Conservation (phyloP, 2,888 invertebrate genomes). For the Cenopis cana region DNA sequence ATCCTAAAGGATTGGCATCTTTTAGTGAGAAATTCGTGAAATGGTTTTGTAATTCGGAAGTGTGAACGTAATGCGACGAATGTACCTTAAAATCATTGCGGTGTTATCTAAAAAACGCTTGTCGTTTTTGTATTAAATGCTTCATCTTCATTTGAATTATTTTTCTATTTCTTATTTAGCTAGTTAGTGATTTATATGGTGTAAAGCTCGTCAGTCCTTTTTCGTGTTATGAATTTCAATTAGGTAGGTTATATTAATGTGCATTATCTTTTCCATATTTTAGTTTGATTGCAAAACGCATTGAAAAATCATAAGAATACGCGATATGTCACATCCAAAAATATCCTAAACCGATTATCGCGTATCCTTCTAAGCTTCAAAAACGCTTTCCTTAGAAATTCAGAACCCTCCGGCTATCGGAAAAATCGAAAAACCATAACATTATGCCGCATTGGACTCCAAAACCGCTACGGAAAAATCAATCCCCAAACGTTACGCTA, state of each 20-base stretch:
- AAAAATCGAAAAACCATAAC: constrained; percentile 50
- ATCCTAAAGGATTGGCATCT: background rate
- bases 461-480: constrained; percentile 69
- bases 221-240: too few relatives aligned
- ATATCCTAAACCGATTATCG: background rate
- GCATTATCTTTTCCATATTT: background rate
- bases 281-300: background rate
- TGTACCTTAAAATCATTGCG: too few relatives aligned
- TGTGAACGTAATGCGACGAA: background rate
- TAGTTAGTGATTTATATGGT: too few relatives aligned
- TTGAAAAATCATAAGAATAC: background rate
- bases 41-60: background rate
- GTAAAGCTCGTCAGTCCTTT: too few relatives aligned
- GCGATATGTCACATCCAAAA: constrained; percentile 4
- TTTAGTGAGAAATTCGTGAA: background rate
- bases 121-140: too few relatives aligned
- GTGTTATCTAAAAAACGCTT: too few relatives aligned
- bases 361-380: background rate
- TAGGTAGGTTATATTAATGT: background rate
- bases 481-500: constrained; percentile 59
- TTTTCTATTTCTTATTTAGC: background rate
- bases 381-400: constrained; percentile 16
- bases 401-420: constrained; percentile 39
- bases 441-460: constrained; percentile 57
- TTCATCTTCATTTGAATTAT: too few relatives aligned